Percentiles rank a stretch among this genome's conserved stretches.
Evolutionary conservation across 2,888 invertebrate species (phyloP).

Genomic region (Plagodis dolabraria): DNA sequence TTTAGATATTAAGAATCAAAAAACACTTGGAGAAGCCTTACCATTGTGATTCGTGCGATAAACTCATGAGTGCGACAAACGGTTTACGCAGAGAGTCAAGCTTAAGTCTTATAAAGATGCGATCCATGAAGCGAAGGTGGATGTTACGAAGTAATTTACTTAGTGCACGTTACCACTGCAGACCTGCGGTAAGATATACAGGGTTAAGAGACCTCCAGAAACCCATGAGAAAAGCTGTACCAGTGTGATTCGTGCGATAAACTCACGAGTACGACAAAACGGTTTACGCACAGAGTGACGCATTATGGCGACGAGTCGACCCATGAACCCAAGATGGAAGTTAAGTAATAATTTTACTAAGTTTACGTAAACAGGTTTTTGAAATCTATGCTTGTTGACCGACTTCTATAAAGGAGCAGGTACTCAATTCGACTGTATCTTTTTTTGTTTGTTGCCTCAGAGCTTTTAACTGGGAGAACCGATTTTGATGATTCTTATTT

Average conservation of each 20-base stretch:
- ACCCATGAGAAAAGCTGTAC: constrained; percentile 70
- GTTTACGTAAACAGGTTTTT: constrained; percentile 54
- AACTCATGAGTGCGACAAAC: constrained; percentile 5
- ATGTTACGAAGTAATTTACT: constrained; percentile 59
- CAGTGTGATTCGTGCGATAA: constrained; percentile 59
- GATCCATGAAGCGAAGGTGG: constrained; percentile 43
- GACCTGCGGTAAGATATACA: constrained; percentile 65
- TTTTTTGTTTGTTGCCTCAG: too few relatives aligned
- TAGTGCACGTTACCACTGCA: constrained; percentile 54
- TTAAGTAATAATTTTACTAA: constrained; percentile 58
- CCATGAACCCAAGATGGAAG: constrained; percentile 40
- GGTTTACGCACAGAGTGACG: constrained; percentile 63
- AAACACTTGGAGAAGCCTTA: constrained; percentile 72
- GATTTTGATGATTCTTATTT: too few relatives aligned
- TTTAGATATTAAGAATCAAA: constrained; percentile 68
- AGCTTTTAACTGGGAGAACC: too few relatives aligned
- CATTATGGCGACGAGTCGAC: constrained; percentile 60
- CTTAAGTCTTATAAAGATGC: constrained; percentile 57
- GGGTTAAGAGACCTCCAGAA: constrained; percentile 69
- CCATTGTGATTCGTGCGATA: constrained; percentile 59
- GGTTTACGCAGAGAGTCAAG: constrained; percentile 63
- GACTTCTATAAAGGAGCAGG: too few relatives aligned
- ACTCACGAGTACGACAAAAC: constrained; percentile 6
- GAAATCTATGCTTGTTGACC: too few relatives aligned
- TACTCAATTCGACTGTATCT: too few relatives aligned